phyloP scores from a whole-genome alignment of 2,113 vertebrate species.

The Glaucidium brasilianum region DNA sequence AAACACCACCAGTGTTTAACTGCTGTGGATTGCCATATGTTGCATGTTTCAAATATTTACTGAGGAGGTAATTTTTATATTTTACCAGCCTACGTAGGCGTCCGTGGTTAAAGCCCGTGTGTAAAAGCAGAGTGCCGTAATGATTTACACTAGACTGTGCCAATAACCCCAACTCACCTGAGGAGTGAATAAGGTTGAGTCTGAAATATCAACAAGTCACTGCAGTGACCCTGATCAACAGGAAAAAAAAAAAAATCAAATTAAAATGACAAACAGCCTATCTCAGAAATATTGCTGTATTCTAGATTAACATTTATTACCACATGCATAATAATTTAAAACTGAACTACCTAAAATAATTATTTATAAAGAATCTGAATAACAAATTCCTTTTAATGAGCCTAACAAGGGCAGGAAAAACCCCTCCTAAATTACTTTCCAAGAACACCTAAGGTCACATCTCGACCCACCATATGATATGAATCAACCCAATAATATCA shows the following conservation, averaged over 20 bases:
- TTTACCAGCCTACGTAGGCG: neutral
- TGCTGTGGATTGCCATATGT: neutral
- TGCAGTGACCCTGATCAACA: slow-evolving; percentile 80
- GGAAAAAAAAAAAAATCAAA: neutral
- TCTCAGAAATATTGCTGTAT: neutral
- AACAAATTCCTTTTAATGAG: neutral
- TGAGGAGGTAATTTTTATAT: neutral
- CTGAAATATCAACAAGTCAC: slow-evolving; percentile 92
- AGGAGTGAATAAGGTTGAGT: slow-evolving; percentile 88
- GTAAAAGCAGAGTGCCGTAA: neutral
- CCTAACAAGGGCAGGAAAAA: neutral
- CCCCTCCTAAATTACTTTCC: neutral
- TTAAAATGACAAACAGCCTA: neutral
- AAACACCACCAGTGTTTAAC: neutral
- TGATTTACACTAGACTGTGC: neutral
- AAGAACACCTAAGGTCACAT: neutral
- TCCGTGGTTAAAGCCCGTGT: neutral
- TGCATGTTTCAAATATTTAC: neutral
- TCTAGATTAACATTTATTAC: neutral
- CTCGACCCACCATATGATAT: neutral
- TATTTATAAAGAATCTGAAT: neutral
- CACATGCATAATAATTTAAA: neutral
- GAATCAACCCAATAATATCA: neutral
- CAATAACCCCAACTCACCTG: slow-evolving; percentile 75
- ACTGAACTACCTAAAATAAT: neutral